These are phyloP conservation scores for Dryobotodes eremita DNA, from an alignment of 2,888 invertebrate species.

Conservation along the genomic window DNA sequence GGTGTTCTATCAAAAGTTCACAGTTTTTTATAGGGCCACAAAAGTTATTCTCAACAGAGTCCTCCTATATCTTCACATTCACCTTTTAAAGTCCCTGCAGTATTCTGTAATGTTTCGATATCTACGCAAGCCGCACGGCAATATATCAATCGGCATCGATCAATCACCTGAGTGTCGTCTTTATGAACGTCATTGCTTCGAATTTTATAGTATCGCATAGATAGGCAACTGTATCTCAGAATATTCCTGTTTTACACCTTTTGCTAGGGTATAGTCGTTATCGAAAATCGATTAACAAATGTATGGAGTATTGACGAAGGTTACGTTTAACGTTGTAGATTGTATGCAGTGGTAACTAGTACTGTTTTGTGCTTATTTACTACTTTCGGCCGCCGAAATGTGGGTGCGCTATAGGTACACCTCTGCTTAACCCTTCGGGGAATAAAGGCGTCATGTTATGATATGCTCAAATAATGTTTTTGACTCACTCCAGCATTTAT, in stretches of 20 bases:
- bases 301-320: neutral
- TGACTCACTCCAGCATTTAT: neutral
- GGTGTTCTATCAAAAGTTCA: neutral
- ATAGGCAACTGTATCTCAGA: conserved; percentile 32
- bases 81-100: neutral
- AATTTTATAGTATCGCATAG: conserved; percentile 52
- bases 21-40: neutral
- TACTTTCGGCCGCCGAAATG: no score
- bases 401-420: no score
- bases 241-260: conserved; percentile 27
- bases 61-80: neutral
- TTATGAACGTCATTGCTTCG: conserved; percentile 37
- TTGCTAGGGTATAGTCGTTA: conserved; percentile 28
- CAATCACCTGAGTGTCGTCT: conserved; percentile 50
- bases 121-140: conserved; percentile 12
- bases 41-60: neutral
- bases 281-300: conserved; percentile 41
- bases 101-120: conserved; percentile 26
- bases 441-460: no score
- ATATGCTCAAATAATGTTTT: neutral
- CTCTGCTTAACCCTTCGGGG: no score
- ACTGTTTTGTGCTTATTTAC: neutral
- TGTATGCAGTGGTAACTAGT: neutral
- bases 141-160: conserved; percentile 53
- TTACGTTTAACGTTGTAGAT: neutral